A percentile compares a stretch with the other conserved stretches of the same genome.
Conservation (phyloP, 2,113 vertebrate species). For the Circaetus cinerascens region DNA sequence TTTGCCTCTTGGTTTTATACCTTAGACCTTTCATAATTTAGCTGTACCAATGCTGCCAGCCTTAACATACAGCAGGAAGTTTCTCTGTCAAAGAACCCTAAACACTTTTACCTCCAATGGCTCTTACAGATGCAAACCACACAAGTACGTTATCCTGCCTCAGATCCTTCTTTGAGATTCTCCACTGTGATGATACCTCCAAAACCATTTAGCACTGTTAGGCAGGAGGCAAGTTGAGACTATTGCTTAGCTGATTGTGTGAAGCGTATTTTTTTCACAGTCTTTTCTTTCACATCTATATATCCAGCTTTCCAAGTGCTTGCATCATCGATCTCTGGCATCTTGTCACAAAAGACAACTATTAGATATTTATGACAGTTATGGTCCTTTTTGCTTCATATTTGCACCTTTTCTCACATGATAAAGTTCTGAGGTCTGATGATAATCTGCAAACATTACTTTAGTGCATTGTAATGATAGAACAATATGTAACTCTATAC, state of each 20-base stretch:
- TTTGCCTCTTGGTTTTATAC: not conserved
- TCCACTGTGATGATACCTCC: not conserved
- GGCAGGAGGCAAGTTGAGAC: not conserved
- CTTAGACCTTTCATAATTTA: not conserved
- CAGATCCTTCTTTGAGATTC: not conserved
- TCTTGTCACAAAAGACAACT: not conserved
- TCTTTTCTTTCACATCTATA: not conserved
- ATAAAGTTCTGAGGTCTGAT: not conserved
- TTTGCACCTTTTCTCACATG: not conserved
- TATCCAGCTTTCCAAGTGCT: not conserved
- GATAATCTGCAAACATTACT: not conserved
- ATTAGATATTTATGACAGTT: not conserved
- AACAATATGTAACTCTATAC: not conserved
- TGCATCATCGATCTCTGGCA: accelerated
- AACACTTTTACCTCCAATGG: not conserved
- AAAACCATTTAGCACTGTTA: not conserved
- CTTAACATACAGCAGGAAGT: not conserved
- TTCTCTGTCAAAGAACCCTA: not conserved
- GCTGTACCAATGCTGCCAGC: not conserved
- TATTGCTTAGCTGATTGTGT: not conserved
- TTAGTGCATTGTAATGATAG: not conserved
- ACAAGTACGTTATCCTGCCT: not conserved
- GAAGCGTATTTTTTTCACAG: not conserved
- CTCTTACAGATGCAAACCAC: not conserved
- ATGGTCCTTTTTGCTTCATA: not conserved